Conservation (phyloP, 2,113 vertebrate genomes). For the Rhinolophus sinicus region DNA sequence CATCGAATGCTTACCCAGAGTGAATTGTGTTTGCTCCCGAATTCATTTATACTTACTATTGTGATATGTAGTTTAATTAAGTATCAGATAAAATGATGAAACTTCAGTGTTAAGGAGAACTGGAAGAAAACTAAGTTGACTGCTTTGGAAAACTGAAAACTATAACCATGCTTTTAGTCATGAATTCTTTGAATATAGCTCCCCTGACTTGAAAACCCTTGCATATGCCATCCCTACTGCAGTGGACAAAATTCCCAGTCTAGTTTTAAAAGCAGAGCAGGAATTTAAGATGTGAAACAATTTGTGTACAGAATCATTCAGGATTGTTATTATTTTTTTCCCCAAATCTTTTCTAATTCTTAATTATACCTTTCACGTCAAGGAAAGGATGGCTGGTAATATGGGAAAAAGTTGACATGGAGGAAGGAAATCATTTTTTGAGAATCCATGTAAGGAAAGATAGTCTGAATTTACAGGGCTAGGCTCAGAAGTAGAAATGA, state of each 20-base stretch:
- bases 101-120: neutral
- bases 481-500: neutral
- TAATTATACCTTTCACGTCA: neutral
- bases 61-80: neutral
- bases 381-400: neutral
- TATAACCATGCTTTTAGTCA: neutral
- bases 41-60: neutral
- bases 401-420: neutral
- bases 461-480: neutral
- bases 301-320: neutral
- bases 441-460: neutral
- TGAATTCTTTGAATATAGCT: neutral
- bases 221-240: neutral
- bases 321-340: conserved; percentile 7
- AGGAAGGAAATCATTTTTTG: neutral
- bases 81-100: neutral
- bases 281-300: conserved; percentile 42
- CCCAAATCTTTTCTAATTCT: too few relatives aligned
- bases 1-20: neutral
- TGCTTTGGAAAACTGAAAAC: neutral
- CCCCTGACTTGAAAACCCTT: neutral
- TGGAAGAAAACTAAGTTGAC: conserved; percentile 18
- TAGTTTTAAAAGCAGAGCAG: conserved; percentile 15
- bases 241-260: neutral
- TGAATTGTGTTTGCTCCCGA: neutral